Evolutionary conservation across 2,113 vertebrate genomes (phyloP), one percentile per base, ranked within the genome.

Genomic region (Ophthalmolycus amberensis): DNA sequence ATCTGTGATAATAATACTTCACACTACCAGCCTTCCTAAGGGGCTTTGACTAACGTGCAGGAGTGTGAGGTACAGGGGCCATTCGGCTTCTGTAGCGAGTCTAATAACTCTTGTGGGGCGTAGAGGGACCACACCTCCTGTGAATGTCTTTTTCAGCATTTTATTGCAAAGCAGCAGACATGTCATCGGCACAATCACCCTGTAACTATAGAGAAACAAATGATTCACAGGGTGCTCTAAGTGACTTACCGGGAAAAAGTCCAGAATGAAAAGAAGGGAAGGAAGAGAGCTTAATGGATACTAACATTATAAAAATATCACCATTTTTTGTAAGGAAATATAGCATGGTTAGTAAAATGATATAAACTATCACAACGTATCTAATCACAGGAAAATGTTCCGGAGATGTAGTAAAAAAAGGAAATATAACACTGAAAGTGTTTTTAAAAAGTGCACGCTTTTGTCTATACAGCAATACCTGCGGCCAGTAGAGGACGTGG

Each of bases 401-500:
- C 5, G 54, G n/a, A 27, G 27, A 58, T 58, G 6, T 25, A 42
- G 37, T 11, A 15, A 40, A 65, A 7, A 25, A 14, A 16, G 38
- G n/a, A 44, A 46, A 27, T 29, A 18, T 67, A 18, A 68, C 59
- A 52, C 34, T 6, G 34, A 6, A 12, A 44, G 10, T 4, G 42
- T 14, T 44, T 44, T 44, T 3, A 5, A 34, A 34, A 6, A 6
- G 6, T 34, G 34, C 34, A 34, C 34, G 34, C 34, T 34, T 32
- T 60, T 34, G 1, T 48, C 37, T 34, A 9, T 48, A 58, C 91
- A 99, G 98, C 98, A 99, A 97, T 99, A 99, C 91, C 95, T 99
- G 85, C 94, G 98, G 60, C 97, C 98, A 0, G 98, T 99, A 29
- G 98, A 99, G 92, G 98, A 99, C 0, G 97, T 97, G 84, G 97